Evolutionary conservation across 2,888 invertebrate genomes (phyloP), one percentile per base, ranked within the genome.

Genomic region (Iphiclides podalirius): DNA sequence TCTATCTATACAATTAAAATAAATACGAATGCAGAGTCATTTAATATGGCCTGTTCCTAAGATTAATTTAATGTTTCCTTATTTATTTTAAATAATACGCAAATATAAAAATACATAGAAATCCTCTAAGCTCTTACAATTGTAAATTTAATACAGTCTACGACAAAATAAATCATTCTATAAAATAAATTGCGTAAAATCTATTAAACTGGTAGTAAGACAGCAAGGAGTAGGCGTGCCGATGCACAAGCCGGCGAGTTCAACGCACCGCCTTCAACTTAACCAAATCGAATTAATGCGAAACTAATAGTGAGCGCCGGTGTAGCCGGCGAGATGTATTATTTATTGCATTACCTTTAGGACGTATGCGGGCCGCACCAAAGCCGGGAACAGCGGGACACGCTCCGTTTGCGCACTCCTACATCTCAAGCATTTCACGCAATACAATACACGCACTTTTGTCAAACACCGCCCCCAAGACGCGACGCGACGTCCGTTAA

Each of bases 231-330:
- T 20, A 6, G 4, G 20, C 6, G 20, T 20, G 20, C 20, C 14
- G 31, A 6, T 31, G 31, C 15, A 41, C 31, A 31, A 31, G 40
- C 28, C 23, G 28, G 3, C 3, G 16, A 42, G 47, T 42, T 35
- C 20, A 42, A 23, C 31, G 48, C 37, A 33, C 33, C 6, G 36
- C 0, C 14, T 26, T 11, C 35, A 23, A 35, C 14, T 20, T 42
- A 48, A 28, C 20, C 48, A 42, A 48, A 42, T 48, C 14, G 14
- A 36, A 47, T 41, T 47, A 41, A 36, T 41, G 8, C 34, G n/a
- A 35, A 40, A 48, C 20, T 11, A 20, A 42, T 31, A 47, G 35
- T 34, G 33, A 11, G 23, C 7, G 20, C 35, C 13, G 15, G n/a
- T 20, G 37, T 43, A 23, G 23, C 11, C 13, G 16, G 40, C 16